These are phyloP conservation scores for Girardia tigrina DNA, from an alignment of 2,888 invertebrate species.

Conservation along the genomic window DNA sequence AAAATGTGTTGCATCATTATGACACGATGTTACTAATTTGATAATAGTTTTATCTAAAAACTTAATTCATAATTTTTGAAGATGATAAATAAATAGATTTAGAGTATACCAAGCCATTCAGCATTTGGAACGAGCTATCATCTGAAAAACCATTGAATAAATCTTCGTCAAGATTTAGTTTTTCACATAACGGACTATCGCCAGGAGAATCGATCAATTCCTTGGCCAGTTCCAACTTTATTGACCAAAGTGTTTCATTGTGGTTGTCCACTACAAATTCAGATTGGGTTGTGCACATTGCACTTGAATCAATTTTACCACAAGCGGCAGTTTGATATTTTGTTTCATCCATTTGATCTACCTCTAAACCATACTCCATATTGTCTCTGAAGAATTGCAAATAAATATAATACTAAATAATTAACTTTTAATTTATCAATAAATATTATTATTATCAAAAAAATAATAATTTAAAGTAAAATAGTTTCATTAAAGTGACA, in stretches of 20 bases:
- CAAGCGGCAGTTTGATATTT: not conserved
- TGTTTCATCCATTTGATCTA: not conserved
- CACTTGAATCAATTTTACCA: not conserved
- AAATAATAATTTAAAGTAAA: no score
- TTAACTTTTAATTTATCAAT: no score
- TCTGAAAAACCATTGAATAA: not conserved
- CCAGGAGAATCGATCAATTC: not conserved
- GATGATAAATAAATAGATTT: no score
- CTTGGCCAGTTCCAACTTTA: not conserved
- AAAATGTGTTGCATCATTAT: no score
- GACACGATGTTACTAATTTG: no score
- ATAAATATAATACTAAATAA: not conserved
- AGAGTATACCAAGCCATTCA: constrained; percentile 1
- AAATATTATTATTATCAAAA: no score
- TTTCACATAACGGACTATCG: not conserved
- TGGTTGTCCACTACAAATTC: not conserved
- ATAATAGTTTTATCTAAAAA: no score
- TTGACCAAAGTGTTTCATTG: not conserved
- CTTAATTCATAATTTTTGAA: no score
- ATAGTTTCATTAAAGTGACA: no score
- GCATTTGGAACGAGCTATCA: not conserved
- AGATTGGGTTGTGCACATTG: not conserved
- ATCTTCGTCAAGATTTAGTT: not conserved
- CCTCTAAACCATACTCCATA: not conserved
- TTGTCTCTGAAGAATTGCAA: no score